Conservation (phyloP, 2,113 vertebrate genomes). For the Pseudopipra pipra region DNA sequence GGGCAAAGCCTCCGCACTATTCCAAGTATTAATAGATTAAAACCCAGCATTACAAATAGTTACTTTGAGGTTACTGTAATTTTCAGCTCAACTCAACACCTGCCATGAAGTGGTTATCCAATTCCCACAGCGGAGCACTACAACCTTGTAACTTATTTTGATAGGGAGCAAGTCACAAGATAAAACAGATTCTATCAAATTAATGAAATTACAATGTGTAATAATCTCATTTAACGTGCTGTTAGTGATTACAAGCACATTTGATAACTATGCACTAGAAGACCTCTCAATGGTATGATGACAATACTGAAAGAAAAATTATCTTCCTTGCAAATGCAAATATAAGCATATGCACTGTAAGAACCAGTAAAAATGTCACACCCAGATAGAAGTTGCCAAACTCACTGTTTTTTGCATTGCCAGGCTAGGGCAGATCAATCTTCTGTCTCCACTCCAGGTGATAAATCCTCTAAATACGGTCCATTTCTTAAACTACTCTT, state of each 20-base stretch:
- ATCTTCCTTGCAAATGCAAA: not conserved
- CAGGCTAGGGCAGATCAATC: not conserved
- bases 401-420: not conserved
- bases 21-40: not conserved
- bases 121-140: not conserved
- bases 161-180: not conserved
- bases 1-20: not conserved
- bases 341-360: not conserved
- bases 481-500: not conserved
- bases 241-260: not conserved
- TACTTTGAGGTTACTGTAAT: not conserved
- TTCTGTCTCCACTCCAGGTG: not conserved
- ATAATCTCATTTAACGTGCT: not conserved
- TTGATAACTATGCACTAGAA: not conserved
- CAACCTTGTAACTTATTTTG: not conserved
- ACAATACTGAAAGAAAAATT: not conserved
- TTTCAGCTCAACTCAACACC: slow-evolving; percentile 3
- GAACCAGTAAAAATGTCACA: not conserved
- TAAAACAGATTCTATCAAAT: not conserved
- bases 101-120: not conserved
- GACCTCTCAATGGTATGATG: not conserved
- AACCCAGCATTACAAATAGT: not conserved
- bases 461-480: not conserved
- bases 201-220: not conserved
- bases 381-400: not conserved